phyloP scores from a whole-genome alignment of 2,888 invertebrate species.

The Drosophila meridionalis region DNA sequence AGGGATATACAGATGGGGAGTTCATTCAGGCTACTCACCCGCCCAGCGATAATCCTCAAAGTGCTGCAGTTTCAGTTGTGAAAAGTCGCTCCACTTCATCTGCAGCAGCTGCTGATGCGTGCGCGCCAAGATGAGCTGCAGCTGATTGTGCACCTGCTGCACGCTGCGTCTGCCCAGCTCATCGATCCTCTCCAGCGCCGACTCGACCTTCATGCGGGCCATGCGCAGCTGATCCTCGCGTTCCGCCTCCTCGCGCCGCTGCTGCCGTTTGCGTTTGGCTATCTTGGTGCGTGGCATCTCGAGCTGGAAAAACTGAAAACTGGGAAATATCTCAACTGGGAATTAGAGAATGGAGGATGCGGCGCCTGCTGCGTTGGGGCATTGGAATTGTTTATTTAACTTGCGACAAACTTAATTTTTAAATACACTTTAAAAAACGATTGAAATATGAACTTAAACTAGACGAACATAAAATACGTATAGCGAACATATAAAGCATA shows the following conservation, averaged over 20 bases:
- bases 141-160: slow-evolving; percentile 45
- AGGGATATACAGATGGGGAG: too few species aligned
- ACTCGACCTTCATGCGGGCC: slow-evolving; percentile 73
- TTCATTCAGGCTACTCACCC: neutral
- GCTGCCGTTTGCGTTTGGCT: slow-evolving; percentile 77
- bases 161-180: slow-evolving; percentile 40
- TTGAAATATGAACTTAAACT: slow-evolving; percentile 29
- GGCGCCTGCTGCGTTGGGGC: slow-evolving; percentile 29
- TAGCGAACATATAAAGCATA: slow-evolving; percentile 14
- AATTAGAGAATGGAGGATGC: neutral
- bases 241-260: slow-evolving; percentile 56
- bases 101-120: slow-evolving; percentile 64
- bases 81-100: slow-evolving; percentile 74
- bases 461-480: slow-evolving; percentile 34
- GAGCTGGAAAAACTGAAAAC: neutral
- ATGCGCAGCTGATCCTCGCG: slow-evolving; percentile 75
- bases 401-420: slow-evolving; percentile 27
- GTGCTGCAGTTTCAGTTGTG: slow-evolving; percentile 43
- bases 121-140: slow-evolving; percentile 54
- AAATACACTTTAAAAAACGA: slow-evolving; percentile 34
- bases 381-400: slow-evolving; percentile 43
- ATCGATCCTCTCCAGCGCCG: slow-evolving; percentile 65
- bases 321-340: too few species aligned
- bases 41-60: slow-evolving; percentile 31
- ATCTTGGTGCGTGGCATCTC: slow-evolving; percentile 83